Conservation (phyloP, 2,888 invertebrate species). For the Drosophila neonasuta region DNA sequence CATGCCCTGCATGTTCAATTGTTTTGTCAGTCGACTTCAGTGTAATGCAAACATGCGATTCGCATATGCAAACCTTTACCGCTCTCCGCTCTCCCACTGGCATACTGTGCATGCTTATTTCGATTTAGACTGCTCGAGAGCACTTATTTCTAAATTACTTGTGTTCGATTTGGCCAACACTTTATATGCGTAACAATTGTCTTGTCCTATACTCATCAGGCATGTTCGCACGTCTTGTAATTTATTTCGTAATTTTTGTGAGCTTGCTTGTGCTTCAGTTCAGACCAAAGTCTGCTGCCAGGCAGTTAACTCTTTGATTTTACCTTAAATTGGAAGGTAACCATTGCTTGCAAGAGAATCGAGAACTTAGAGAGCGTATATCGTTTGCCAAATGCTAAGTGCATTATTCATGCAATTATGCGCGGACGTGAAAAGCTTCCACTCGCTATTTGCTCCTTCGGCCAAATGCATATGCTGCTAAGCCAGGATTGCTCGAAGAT, state of each 20-base stretch:
- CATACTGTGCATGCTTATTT: slow-evolving; percentile 28
- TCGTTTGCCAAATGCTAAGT: slow-evolving; percentile 13
- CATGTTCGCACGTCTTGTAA: slow-evolving; percentile 23
- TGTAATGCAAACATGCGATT: slow-evolving; percentile 24
- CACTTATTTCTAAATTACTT: slow-evolving; percentile 70
- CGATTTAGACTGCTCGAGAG: slow-evolving; percentile 65
- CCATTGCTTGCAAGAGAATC: slow-evolving; percentile 21
- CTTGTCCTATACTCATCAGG: slow-evolving; percentile 14
- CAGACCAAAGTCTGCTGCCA: not conserved
- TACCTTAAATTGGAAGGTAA: slow-evolving; percentile 24
- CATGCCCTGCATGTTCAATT: slow-evolving; percentile 69
- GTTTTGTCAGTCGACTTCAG: slow-evolving; percentile 30
- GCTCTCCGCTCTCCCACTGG: not conserved
- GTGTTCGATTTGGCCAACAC: slow-evolving; percentile 46
- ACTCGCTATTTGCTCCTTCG: too few relatives aligned
- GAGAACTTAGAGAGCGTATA: not conserved
- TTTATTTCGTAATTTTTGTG: slow-evolving; percentile 35
- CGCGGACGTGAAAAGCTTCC: slow-evolving; percentile 23
- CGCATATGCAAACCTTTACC: slow-evolving; percentile 10
- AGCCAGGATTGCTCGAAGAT: slow-evolving; percentile 7
- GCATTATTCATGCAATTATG: slow-evolving; percentile 64
- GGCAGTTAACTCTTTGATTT: slow-evolving; percentile 7
- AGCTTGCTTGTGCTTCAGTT: not conserved
- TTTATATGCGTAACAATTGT: slow-evolving; percentile 34
- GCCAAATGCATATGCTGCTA: slow-evolving; percentile 14